These are phyloP conservation scores for Leptinotarsa undecemlineata DNA, from an alignment of 1,140 invertebrate species.

Conservation along the genomic window DNA sequence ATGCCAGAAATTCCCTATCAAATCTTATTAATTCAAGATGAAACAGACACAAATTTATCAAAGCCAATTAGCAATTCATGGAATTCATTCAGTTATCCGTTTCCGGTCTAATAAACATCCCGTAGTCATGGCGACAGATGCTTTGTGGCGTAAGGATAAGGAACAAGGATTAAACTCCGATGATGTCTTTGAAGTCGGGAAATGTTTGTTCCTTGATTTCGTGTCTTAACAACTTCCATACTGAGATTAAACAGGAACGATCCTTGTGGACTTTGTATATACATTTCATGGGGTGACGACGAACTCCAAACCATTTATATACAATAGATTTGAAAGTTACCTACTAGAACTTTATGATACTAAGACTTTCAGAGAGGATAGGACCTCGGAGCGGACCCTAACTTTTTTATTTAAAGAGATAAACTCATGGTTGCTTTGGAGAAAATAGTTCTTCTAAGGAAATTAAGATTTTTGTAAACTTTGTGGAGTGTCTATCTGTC, in stretches of 20 bases:
- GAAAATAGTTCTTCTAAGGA: too few relatives aligned
- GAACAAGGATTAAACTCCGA: constrained; percentile 16
- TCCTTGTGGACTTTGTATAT: neutral
- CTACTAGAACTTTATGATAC: too few relatives aligned
- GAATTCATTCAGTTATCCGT: constrained; percentile 14
- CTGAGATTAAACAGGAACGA: constrained; percentile 9
- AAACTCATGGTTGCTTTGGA: too few relatives aligned
- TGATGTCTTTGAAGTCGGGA: constrained; percentile 16
- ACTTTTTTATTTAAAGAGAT: too few relatives aligned
- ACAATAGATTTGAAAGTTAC: too few relatives aligned
- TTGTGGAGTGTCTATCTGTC: too few relatives aligned
- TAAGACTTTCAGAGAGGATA: too few relatives aligned
- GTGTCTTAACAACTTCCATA: constrained; percentile 33
- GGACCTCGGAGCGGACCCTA: too few relatives aligned
- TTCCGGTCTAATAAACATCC: constrained; percentile 13
- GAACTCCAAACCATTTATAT: neutral
- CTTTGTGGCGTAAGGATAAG: constrained; percentile 7
- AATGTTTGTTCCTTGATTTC: constrained; percentile 37
- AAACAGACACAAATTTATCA: constrained; percentile 12
- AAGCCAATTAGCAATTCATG: constrained; percentile 18
- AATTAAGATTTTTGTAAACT: too few relatives aligned
- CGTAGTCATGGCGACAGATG: constrained; percentile 3
- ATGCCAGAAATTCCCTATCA: constrained; percentile 13
- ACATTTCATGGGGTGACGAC: neutral
- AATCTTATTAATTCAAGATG: constrained; percentile 11